phyloP scores from a whole-genome alignment of 2,797 vertebrate species.

The Thunnus albacares region DNA sequence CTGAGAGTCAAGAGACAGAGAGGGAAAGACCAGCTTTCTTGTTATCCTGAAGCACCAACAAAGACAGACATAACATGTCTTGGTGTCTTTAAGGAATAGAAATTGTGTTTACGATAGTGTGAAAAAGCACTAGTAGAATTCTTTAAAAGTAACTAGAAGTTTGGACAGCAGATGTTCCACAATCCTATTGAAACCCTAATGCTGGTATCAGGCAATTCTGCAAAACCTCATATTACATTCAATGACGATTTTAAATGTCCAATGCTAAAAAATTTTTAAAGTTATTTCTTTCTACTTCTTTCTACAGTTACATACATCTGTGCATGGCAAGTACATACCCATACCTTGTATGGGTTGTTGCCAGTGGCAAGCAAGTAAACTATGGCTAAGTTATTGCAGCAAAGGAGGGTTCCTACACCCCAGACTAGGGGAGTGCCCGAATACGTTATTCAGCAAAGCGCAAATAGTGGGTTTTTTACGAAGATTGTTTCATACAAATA shows the following conservation, averaged over 20 bases:
- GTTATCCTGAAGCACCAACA: constrained; percentile 39
- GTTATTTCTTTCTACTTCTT: too few species aligned
- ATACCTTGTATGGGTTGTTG: too few species aligned
- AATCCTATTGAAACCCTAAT: neutral
- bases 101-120: constrained; percentile 20
- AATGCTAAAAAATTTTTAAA: neutral
- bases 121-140: constrained; percentile 4
- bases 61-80: constrained; percentile 28
- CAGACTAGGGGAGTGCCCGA: too few species aligned
- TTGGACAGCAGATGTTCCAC: neutral
- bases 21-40: constrained; percentile 21
- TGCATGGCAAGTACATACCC: neutral
- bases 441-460: too few species aligned
- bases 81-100: constrained; percentile 10
- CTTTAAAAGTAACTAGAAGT: constrained; percentile 3
- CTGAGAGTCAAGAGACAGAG: constrained; percentile 45
- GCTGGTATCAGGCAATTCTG: neutral
- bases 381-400: too few species aligned
- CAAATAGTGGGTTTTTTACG: too few species aligned
- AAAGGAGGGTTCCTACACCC: too few species aligned
- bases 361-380: too few species aligned
- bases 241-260: neutral
- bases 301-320: neutral
- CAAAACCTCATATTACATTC: neutral
- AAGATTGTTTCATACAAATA: too few species aligned